Percentiles rank a stretch among this genome's conserved stretches.
These are phyloP conservation scores for Gerris buenoi DNA, from an alignment of 1,140 invertebrate species.

Conservation along the genomic window DNA sequence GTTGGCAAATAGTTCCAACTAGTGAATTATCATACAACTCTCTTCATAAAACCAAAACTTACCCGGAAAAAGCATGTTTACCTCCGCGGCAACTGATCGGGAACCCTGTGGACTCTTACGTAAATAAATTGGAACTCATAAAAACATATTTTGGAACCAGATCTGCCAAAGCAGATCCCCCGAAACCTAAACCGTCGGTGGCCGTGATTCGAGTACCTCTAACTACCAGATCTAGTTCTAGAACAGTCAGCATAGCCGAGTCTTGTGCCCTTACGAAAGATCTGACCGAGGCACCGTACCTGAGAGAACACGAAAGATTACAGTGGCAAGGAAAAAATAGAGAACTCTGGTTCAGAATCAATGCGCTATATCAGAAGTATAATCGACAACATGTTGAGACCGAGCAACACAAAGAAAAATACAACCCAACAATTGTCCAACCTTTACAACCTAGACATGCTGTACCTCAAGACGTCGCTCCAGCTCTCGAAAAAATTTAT, in stretches of 20 bases:
- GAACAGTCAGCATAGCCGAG: neutral
- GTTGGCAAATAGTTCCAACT: neutral
- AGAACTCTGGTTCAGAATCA: neutral
- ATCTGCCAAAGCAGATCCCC: neutral
- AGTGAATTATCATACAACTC: neutral
- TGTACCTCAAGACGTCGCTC: neutral
- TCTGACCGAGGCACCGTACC: neutral
- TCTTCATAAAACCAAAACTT: neutral
- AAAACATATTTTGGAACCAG: neutral
- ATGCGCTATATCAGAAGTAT: neutral
- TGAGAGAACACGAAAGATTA: neutral
- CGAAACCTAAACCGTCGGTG: neutral
- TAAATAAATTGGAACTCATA: neutral
- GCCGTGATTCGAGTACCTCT: neutral
- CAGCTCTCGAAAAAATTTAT: neutral
- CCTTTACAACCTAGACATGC: no score
- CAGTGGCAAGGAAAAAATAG: conserved; percentile 1
- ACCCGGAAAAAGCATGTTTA: neutral
- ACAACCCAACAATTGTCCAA: no score
- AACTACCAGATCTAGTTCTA: neutral
- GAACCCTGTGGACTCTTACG: neutral
- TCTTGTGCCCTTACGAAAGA: neutral
- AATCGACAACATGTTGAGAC: neutral
- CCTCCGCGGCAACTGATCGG: no score
- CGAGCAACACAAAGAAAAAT: neutral